Conservation (phyloP, 1,140 invertebrate species). For the Pseudachorutes palmiensis region DNA sequence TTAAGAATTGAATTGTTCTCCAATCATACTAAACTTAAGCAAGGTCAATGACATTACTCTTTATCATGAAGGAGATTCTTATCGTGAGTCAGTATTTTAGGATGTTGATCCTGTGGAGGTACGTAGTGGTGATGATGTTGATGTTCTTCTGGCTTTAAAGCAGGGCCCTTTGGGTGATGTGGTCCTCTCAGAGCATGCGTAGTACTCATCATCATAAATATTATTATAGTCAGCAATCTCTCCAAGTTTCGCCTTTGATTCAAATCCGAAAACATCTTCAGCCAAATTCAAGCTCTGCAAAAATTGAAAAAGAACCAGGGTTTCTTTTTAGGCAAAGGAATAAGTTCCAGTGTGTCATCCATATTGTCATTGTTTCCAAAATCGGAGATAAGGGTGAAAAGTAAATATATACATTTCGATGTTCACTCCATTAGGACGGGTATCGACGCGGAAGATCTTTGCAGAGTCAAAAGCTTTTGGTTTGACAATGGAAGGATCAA, state of each 20-base stretch:
- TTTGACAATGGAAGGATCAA: background rate
- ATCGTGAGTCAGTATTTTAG: constrained; percentile 56
- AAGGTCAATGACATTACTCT: no score
- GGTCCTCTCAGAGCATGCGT: constrained; percentile 50
- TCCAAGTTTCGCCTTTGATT: background rate
- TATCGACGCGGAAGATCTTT: background rate
- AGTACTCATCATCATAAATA: background rate
- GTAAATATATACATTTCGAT: constrained; percentile 4
- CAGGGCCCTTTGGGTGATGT: constrained; percentile 57
- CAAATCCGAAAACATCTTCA: background rate
- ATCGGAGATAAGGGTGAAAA: no score
- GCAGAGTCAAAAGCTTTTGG: constrained; percentile 1
- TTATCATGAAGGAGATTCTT: constrained; percentile 58
- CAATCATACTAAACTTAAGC: no score
- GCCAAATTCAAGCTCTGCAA: background rate
- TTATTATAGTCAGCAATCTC: background rate
- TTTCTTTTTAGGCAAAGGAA: no score
- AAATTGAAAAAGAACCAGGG: background rate
- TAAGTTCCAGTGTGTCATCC: no score
- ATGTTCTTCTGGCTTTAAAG: constrained; percentile 40
- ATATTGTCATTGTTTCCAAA: no score
- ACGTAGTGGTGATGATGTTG: constrained; percentile 47
- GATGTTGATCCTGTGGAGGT: constrained; percentile 47
- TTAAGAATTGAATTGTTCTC: constrained; percentile 14
- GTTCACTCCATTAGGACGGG: background rate